Evolutionary conservation across 2,113 vertebrate genomes (phyloP).

Genomic region (Lophura nycthemera): DNA sequence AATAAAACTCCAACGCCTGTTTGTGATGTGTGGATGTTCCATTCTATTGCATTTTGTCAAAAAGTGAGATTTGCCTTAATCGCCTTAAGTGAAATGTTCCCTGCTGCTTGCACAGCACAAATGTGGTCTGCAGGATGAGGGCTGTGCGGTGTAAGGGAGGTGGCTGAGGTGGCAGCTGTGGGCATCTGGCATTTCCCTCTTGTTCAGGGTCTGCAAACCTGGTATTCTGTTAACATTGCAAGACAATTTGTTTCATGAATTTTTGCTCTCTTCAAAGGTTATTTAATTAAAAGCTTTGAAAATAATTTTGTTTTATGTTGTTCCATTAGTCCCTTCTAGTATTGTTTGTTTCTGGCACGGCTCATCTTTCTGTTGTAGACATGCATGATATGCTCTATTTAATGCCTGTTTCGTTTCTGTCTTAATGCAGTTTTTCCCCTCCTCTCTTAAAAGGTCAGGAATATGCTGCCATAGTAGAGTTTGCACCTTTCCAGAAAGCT

Average conservation of each 20-base stretch:
- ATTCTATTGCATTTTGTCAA: neutral
- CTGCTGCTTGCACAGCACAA: neutral
- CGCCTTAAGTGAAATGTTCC: neutral
- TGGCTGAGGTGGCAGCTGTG: neutral
- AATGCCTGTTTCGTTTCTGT: neutral
- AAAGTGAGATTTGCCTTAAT: neutral
- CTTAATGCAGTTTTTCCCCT: neutral
- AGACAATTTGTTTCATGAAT: neutral
- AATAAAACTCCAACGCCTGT: neutral
- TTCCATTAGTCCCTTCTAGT: neutral
- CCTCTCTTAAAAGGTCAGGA: conserved; percentile 87
- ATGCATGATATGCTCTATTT: neutral
- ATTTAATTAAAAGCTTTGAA: neutral
- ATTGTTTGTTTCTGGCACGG: neutral
- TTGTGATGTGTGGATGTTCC: neutral
- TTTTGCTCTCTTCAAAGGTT: neutral
- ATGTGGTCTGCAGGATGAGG: neutral
- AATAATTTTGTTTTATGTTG: neutral
- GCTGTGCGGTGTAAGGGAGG: neutral
- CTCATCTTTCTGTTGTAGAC: neutral
- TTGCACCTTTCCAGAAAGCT: conserved; percentile 98
- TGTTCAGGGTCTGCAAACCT: neutral
- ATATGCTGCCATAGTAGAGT: conserved; percentile 95
- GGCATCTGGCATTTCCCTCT: neutral
- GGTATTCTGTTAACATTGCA: neutral